Evolutionary conservation across 2,113 vertebrate genomes (phyloP).

Genomic region (Ariopsis seemanni): DNA sequence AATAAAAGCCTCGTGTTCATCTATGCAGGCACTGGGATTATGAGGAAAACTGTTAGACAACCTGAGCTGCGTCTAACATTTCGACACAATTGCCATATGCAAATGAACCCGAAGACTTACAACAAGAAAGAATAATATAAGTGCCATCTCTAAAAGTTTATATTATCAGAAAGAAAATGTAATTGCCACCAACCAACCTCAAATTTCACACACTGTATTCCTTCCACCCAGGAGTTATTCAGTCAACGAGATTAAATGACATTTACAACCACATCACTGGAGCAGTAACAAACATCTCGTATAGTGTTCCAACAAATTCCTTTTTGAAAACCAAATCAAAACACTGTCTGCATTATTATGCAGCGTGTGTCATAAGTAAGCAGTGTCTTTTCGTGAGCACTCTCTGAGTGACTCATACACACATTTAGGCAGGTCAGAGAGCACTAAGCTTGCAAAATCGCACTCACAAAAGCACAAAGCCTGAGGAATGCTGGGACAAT

Average conservation of each 20-base stretch:
- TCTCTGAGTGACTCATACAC: conserved; percentile 20
- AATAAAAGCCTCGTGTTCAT: neutral
- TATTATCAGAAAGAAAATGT: conserved; percentile 9
- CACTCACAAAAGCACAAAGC: conserved; percentile 39
- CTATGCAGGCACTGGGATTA: neutral
- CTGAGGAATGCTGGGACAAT: conserved; percentile 47
- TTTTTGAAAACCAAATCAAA: neutral
- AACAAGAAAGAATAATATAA: neutral
- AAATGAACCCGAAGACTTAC: neutral
- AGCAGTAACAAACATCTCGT: neutral
- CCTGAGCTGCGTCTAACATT: neutral
- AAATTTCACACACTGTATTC: neutral
- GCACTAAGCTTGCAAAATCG: conserved; percentile 12
- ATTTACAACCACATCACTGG: conserved; percentile 25
- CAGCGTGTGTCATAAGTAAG: neutral
- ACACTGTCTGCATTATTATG: conserved; percentile 10
- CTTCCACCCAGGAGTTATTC: neutral
- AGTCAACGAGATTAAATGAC: conserved; percentile 20
- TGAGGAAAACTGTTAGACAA: neutral
- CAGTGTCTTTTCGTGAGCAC: neutral
- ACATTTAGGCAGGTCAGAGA: neutral
- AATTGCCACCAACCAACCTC: neutral
- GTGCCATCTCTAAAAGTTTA: neutral
- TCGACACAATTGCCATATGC: neutral
- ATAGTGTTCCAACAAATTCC: conserved; percentile 19